Evolutionary conservation across 2,113 vertebrate genomes (phyloP).

Genomic region (Parotia lawesii): DNA sequence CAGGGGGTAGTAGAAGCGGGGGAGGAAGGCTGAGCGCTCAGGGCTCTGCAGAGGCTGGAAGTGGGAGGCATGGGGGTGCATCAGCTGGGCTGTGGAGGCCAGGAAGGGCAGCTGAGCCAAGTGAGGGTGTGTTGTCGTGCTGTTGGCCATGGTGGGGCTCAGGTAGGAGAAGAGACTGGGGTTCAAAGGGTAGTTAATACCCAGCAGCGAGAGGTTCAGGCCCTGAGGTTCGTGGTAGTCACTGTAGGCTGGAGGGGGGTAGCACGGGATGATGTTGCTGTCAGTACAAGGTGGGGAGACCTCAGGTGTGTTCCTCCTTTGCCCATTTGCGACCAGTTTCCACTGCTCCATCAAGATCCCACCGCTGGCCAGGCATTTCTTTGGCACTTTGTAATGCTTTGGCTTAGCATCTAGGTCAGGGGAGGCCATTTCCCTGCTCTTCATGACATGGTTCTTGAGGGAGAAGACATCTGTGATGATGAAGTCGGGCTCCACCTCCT

Average conservation of each 20-base stretch:
- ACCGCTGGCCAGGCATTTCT: constrained; percentile 71
- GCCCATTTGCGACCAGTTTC: constrained; percentile 77
- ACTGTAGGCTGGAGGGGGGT: constrained; percentile 78
- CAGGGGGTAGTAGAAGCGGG: constrained; percentile 90
- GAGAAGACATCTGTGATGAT: constrained; percentile 82
- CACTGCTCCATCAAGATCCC: constrained; percentile 83
- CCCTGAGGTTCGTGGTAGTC: constrained; percentile 85
- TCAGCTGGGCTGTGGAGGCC: constrained; percentile 82
- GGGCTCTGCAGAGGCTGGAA: constrained; percentile 72
- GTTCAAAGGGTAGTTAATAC: constrained; percentile 86
- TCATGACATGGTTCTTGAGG: constrained; percentile 75
- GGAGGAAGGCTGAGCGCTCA: constrained; percentile 75
- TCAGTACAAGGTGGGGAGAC: constrained; percentile 53
- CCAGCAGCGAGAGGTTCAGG: constrained; percentile 88
- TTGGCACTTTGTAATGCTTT: constrained; percentile 79
- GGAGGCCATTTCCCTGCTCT: constrained; percentile 52
- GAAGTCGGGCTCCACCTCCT: constrained; percentile 76
- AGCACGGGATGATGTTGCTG: constrained; percentile 81
- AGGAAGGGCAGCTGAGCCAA: constrained; percentile 86
- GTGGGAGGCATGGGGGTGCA: constrained; percentile 75
- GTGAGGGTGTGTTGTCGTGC: constrained; percentile 70
- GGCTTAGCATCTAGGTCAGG: constrained; percentile 78
- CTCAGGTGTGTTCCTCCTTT: constrained; percentile 68
- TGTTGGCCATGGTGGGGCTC: constrained; percentile 77
- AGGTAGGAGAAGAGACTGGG: constrained; percentile 89